Conservation (phyloP, 2,113 vertebrate genomes). For the Catagonus wagneri region DNA sequence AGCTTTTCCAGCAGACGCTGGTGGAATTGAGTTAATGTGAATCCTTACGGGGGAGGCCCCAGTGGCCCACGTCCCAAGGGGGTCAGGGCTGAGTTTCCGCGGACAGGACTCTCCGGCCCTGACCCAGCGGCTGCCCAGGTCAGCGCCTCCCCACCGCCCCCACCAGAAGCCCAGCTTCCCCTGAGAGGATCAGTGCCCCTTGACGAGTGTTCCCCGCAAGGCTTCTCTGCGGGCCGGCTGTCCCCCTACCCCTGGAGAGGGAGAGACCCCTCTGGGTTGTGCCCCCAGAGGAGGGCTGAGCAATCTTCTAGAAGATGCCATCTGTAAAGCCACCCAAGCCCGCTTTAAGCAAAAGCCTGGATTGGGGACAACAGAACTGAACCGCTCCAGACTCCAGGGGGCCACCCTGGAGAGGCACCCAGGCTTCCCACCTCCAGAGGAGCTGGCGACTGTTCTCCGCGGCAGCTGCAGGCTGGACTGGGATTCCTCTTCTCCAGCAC, state of each 20-base stretch:
- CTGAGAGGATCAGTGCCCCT: not conserved
- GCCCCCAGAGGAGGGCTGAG: not conserved
- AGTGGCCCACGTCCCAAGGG: not conserved
- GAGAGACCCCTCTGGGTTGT: not conserved
- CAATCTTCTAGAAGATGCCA: not conserved
- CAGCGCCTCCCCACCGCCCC: too few relatives aligned
- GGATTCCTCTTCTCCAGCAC: not conserved
- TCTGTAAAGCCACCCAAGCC: not conserved
- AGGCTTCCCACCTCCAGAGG: not conserved
- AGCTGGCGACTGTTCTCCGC: not conserved
- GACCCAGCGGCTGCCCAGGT: rapidly evolving
- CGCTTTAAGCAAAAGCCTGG: not conserved
- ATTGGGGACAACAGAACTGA: not conserved
- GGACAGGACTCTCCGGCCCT: not conserved
- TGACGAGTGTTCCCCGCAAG: not conserved
- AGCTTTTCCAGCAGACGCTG: not conserved
- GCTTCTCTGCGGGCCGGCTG: not conserved
- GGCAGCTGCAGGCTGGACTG: not conserved
- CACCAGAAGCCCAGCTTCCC: not conserved
- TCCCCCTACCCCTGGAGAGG: not conserved
- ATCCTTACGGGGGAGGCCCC: not conserved
- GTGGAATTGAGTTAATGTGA: not conserved
- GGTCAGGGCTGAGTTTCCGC: not conserved
- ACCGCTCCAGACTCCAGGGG: not conserved
- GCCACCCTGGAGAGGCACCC: not conserved